Conservation (phyloP, 2,113 vertebrate species). For the Orcinus orca region DNA sequence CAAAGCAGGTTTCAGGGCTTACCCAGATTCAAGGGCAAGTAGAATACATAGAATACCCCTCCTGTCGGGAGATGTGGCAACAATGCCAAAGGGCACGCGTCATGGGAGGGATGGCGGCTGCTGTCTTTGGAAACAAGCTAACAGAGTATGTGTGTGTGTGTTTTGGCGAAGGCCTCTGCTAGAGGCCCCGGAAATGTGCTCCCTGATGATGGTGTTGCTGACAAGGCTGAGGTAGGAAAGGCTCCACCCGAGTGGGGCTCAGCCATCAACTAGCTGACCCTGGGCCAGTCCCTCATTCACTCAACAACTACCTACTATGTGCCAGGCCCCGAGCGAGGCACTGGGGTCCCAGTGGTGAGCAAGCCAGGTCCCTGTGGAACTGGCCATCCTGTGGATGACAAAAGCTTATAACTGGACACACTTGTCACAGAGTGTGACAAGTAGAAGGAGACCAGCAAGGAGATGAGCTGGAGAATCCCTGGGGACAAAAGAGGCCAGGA, state of each 20-base stretch:
- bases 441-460: neutral
- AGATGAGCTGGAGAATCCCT: neutral
- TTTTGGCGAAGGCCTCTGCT: neutral
- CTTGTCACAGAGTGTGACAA: neutral
- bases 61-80: neutral
- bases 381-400: neutral
- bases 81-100: fast-evolving
- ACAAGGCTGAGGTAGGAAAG: neutral
- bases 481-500: no score
- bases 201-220: neutral
- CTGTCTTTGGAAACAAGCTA: neutral
- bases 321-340: neutral
- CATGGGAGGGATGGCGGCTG: neutral
- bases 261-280: neutral
- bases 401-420: neutral
- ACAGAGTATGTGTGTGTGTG: neutral
- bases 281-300: neutral
- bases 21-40: neutral
- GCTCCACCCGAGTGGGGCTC: neutral
- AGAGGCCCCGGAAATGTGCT: neutral
- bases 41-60: neutral
- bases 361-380: neutral
- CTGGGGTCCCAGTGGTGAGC: neutral
- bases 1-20: neutral
- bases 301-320: neutral